Evolutionary conservation across 2,888 invertebrate species (phyloP), one percentile per base, ranked within the genome.

Genomic region (Scaptomyza polygonia): DNA sequence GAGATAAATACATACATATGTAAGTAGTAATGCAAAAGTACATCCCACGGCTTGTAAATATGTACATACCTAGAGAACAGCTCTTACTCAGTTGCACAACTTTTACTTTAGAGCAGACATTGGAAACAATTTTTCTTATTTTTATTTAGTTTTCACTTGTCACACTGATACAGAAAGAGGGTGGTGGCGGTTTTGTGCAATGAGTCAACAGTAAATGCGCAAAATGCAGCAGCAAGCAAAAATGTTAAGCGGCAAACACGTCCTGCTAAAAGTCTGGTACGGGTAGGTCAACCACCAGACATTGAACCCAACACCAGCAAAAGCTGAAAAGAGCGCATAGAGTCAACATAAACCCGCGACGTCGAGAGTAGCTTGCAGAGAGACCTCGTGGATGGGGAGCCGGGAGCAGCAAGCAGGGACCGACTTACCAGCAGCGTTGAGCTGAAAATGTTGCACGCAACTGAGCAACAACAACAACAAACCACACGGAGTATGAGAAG

Each of bases 251-350:
- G 34, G 57, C 56, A 66, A 68, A 73, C 66, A 61, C 67, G 81
- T 77, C 70, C 74, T 69, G 69, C 48, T 53, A 42, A 72, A 81
- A 86, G 68, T 64, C 62, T 58, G 77, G 89, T 80, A 76, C 88
- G 88, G 88, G 88, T 88, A 89, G 88, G 88, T 89, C 88, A 89
- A 89, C 88, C 89, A 88, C 88, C 88, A 89, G 88, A 85, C 88
- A 84, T 89, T 89, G 88, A 89, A 89, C 88, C 86, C 89, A 74
- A 58, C 62, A 67, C 67, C 53, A 54, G 34, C 48, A 36, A 36
- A 36, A 49, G 51, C 54, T 42, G 40, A 11, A 43, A 16, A 53
- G 55, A 59, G 55, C 63, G 49, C 53, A 68, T 47, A 53, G 67
- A 71, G 42, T 47, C 64, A 74, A 70, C 79, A 66, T 52, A 80